Base-by-base conservation (phyloP, 2,113 vertebrate genomes). In the Notechis scutatus region DNA sequence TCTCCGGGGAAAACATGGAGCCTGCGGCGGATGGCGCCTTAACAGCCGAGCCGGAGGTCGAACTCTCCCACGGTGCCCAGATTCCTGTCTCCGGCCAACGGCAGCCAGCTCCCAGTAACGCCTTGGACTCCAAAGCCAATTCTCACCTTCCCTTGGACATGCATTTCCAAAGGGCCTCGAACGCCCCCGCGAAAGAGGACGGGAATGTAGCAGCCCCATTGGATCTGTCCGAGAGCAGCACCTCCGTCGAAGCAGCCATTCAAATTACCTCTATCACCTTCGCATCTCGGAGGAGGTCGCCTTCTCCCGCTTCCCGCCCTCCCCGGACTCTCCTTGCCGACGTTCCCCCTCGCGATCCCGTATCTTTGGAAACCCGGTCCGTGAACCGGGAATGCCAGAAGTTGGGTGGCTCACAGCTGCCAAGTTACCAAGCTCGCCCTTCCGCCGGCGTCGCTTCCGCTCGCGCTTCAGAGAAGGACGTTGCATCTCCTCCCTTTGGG, bases 191-290 rank as follows among this genome's bases (percentile, higher is more conserved):
- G 3, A 61, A 56, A 29, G 47, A 64, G 89, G 91, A 61, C 91
- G 90, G 50, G n/a, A 34, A 1, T 89, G 8, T 92, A 3, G 87
- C 86, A 9, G 29, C 95, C 92, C 89, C 85, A 54, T 94, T 92
- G 94, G 29, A 94, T 42, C 26, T 50, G 21, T 34, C 61, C 9
- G 0, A 90, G 93, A 94, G 94, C 74, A 14, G 85, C 85, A 14
- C 34, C 8, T 24, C 92, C 57, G 91, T 93, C 47, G 95, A 97
- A 86, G 59, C 89, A 7, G 90, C 81, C 10, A 96, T 94, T 61
- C 96, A 97, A 6, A 95, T 98, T 56, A 94, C 97, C 5, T 97
- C 98, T 11, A 97, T 98, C 94, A 97, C 97, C 54, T 97, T 97
- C 21, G 81, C 98, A 74, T 97, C 98, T n/a, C 93, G 93, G 74